Evolutionary conservation across 1,140 invertebrate genomes (phyloP).

Genomic region (Conus ventricosus): DNA sequence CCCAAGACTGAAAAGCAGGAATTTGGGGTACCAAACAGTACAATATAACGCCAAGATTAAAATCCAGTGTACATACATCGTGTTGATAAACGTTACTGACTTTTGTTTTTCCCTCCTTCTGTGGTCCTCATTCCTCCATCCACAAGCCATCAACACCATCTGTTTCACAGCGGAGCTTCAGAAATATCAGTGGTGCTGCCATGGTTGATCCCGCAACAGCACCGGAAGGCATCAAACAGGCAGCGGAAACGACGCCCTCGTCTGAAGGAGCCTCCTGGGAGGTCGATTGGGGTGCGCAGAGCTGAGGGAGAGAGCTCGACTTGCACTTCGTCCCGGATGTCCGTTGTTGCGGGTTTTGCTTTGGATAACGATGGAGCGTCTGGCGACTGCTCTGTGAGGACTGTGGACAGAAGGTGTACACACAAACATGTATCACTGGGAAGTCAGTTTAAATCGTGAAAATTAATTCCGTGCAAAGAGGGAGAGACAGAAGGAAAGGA

Average conservation of each 20-base stretch:
- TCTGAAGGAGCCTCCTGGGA: not conserved
- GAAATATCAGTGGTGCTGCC: not conserved
- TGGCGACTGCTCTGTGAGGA: not conserved
- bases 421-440: no score
- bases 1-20: no score
- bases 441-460: no score
- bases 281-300: not conserved
- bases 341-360: not conserved
- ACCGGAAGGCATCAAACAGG: not conserved
- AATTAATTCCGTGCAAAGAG: no score
- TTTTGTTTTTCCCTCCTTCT: not conserved
- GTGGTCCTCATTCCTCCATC: not conserved
- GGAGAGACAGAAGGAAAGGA: no score
- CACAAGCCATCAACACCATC: not conserved
- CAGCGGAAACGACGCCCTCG: not conserved
- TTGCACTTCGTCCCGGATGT: not conserved
- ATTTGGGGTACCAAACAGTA: no score
- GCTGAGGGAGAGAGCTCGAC: not conserved
- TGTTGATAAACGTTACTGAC: not conserved
- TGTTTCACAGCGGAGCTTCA: not conserved
- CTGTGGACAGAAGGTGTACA: no score
- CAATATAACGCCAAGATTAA: no score
- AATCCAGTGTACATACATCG: no score
- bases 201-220: not conserved
- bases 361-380: not conserved